Conservation (phyloP, 2,113 vertebrate species). For the Mastomys natalensis region DNA sequence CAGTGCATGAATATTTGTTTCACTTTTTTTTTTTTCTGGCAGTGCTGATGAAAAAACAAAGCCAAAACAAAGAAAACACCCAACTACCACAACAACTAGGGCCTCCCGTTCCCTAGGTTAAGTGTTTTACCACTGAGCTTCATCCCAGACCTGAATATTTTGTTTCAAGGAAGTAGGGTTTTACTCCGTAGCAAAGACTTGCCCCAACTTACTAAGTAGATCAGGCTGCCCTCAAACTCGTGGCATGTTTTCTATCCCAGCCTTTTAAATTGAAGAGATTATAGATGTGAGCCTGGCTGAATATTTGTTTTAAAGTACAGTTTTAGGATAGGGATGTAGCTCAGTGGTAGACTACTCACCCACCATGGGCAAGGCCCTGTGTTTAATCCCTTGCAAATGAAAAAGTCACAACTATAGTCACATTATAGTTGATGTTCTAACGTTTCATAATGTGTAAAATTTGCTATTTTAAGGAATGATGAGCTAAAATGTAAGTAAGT, state of each 20-base stretch:
- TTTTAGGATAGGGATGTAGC: background rate
- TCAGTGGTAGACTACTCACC: background rate
- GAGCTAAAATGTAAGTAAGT: conserved; percentile 15
- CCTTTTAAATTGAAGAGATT: background rate
- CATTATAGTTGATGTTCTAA: background rate
- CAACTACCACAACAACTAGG: background rate
- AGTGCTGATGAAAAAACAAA: background rate
- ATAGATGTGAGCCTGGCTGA: background rate
- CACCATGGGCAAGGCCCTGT: background rate
- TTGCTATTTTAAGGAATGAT: conserved; percentile 35
- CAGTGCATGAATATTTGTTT: conserved; percentile 1
- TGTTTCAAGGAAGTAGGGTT: background rate
- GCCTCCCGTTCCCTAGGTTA: background rate
- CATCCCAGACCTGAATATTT: background rate
- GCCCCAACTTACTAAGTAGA: background rate
- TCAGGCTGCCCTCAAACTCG: background rate
- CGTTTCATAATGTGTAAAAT: background rate
- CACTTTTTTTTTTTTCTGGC: background rate
- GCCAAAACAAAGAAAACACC: too few relatives aligned
- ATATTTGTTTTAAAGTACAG: conserved; percentile 20
- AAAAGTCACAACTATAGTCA: background rate
- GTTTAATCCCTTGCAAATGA: background rate
- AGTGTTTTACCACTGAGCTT: too few relatives aligned
- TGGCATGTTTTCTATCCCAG: background rate
- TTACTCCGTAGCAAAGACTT: background rate